phyloP scores from a whole-genome alignment of 2,113 vertebrate genomes.

The Thomomys bottae region DNA sequence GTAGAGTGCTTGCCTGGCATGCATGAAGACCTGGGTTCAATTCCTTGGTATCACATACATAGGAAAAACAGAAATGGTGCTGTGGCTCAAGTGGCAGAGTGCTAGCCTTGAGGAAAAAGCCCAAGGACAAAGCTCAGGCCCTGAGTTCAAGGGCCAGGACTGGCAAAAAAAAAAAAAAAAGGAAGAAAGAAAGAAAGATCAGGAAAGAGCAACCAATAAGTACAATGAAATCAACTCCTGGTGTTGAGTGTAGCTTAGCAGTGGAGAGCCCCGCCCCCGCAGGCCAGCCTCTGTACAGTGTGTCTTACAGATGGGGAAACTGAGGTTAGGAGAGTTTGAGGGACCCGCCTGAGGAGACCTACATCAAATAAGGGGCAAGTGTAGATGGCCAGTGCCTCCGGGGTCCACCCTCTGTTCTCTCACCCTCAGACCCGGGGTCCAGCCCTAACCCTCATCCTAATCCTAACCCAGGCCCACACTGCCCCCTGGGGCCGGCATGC shows the following conservation, averaged over 20 bases:
- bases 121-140: no score
- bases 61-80: no score
- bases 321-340: neutral
- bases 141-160: no score
- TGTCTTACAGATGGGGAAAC: neutral
- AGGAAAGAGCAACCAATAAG: neutral
- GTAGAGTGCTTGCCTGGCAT: no score
- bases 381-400: no score
- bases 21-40: no score
- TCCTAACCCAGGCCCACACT: constrained; percentile 18
- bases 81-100: no score
- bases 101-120: no score
- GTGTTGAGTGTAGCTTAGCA: neutral
- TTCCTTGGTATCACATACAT: no score
- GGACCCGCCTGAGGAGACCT: no score
- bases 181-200: neutral
- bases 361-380: no score
- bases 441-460: neutral
- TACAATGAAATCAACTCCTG: neutral
- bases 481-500: constrained; percentile 35
- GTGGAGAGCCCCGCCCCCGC: rapidly evolving
- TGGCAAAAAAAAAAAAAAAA: no score
- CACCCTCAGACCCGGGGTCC: neutral
- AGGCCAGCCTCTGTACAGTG: neutral
- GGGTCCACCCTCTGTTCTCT: neutral